Conservation (phyloP, 2,888 invertebrate species). For the Ophion ellenae region DNA sequence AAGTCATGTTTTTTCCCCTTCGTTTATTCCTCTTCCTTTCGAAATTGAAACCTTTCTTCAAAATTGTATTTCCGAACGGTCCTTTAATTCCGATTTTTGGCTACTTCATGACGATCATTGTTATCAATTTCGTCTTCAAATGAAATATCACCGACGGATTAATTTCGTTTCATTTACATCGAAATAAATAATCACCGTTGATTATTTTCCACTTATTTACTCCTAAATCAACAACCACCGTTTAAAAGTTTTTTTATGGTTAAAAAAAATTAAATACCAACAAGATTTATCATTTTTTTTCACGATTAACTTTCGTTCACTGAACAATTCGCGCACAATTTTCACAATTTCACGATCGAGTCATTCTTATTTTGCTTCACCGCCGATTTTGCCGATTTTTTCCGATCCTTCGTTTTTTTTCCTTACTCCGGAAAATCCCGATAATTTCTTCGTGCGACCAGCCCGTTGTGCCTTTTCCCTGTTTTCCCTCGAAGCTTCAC, state of each 20-base stretch:
- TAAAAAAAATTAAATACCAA: neutral
- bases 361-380: neutral
- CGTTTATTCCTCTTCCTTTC: neutral
- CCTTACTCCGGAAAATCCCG: too few species aligned
- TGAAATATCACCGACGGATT: neutral
- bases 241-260: too few species aligned
- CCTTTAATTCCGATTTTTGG: neutral
- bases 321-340: constrained; percentile 2
- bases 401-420: neutral
- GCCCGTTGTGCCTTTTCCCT: too few species aligned
- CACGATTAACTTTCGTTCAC: neutral
- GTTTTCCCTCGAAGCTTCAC: neutral
- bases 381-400: neutral
- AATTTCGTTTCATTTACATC: neutral
- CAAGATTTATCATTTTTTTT: neutral
- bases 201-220: neutral
- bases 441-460: too few species aligned
- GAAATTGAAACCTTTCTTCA: neutral
- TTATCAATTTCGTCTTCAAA: neutral
- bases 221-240: neutral
- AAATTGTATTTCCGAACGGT: neutral
- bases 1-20: neutral
- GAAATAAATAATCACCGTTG: neutral
- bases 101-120: neutral
- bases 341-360: constrained; percentile 10